Evolutionary conservation across 2,888 invertebrate genomes (phyloP).

Genomic region (Ditylenchus weischeri): DNA sequence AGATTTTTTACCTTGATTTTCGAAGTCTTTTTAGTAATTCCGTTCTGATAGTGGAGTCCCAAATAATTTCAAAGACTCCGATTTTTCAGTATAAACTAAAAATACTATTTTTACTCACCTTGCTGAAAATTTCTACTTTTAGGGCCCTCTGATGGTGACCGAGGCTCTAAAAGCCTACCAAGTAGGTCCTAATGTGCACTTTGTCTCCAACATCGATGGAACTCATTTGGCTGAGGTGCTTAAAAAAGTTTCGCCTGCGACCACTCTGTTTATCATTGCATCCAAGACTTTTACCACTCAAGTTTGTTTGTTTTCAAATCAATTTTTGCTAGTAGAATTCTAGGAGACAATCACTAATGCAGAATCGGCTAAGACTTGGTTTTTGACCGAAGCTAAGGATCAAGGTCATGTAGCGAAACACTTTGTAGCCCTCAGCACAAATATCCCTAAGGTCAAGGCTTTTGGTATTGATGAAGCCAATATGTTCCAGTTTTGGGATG

Average conservation of each 20-base stretch:
- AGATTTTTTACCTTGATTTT: conserved; percentile 13
- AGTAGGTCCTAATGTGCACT: conserved; percentile 81
- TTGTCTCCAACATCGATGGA: conserved; percentile 98
- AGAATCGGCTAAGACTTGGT: conserved; percentile 93
- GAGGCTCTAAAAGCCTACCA: conserved; percentile 86
- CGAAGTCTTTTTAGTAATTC: no score
- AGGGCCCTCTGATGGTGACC: conserved; percentile 96
- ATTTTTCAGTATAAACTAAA: not conserved
- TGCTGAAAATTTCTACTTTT: conserved; percentile 24
- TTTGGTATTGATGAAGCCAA: conserved; percentile 95
- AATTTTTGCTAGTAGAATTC: not conserved
- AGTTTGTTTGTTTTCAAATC: no score
- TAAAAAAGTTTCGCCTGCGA: conserved; percentile 83
- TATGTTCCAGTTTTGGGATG: conserved; percentile 99
- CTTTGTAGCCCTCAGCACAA: conserved; percentile 96
- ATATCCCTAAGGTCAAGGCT: conserved; percentile 83
- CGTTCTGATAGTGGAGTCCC: no score
- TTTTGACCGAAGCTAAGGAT: conserved; percentile 72
- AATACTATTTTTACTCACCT: not conserved
- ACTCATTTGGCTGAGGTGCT: conserved; percentile 92
- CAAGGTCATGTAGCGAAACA: conserved; percentile 77
- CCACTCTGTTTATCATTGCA: conserved; percentile 93
- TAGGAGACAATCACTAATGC: conserved; percentile 96
- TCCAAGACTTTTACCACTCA: conserved; percentile 98
- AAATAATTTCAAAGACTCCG: no score